Base-by-base conservation (phyloP, 2,797 vertebrate species). In the Enteromius viviparus region DNA sequence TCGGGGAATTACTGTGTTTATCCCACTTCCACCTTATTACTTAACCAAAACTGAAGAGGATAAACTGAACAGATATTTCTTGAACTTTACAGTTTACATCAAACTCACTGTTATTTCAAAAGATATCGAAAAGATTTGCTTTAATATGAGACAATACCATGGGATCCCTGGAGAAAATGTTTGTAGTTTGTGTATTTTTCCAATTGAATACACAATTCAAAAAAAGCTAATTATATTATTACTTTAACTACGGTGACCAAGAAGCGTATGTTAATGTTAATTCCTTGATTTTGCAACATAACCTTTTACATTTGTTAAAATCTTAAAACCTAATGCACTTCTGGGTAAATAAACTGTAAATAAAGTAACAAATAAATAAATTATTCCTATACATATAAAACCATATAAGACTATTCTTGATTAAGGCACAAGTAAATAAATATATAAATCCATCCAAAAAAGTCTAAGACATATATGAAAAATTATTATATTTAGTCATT, bases 1-100 rank as follows among this genome's bases (percentile, higher is more conserved):
- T 47, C 26, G 23, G n/a, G 53, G 42, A 70, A 70, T 70, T 47
- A 47, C 68, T 47, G 68, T 47, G 29, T 72, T 47, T 71, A 49
- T 71, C 42, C 6, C 29, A 49, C 15, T 51, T 72, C 12, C 58
- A 29, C 4, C 11, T 26, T 62, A 62, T 62, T 62, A 62, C 11
- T 62, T 29, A 62, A 60, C 58, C 58, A 14, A 26, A 60, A 60
- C 11, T 60, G 58, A 11, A 60, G 23, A 14, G 10, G 23, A 11
- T 8, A n/a, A 55, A 55, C 19, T 55, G 23, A 60, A 60, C 23
- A 12, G 4, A 60, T 26, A 12, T 23, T 12, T 60, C 23, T 60
- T 12, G 11, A 4, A 60, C n/a, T n/a, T 55, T 55, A 10, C 9
- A 23, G n/a, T 23, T 23, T 58, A 58, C 55, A 23, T 60, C n/a